phyloP scores from a whole-genome alignment of 2,888 invertebrate species.

The Dioctria rufipes region DNA sequence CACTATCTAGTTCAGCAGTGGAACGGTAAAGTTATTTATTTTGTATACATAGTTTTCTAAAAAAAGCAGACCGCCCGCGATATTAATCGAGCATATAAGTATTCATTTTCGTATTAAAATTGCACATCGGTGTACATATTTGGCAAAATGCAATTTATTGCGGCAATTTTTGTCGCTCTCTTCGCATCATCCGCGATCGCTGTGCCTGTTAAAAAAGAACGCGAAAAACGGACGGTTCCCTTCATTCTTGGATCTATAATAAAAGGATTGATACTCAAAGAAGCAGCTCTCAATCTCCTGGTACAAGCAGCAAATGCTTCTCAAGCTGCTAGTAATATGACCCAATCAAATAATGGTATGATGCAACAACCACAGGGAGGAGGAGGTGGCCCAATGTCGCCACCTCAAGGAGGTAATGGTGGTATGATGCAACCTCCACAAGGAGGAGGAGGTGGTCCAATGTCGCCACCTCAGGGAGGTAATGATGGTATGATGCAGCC shows the following conservation, averaged over 20 bases:
- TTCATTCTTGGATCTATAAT: conserved; percentile 40
- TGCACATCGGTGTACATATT: not conserved
- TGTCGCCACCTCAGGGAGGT: not conserved
- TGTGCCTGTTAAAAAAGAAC: conserved; percentile 12
- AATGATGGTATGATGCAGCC: not conserved
- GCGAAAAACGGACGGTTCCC: conserved; percentile 40
- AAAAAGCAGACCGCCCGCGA: not conserved
- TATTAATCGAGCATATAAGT: not conserved
- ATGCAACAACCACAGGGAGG: conserved; percentile 10
- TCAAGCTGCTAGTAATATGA: conserved; percentile 14
- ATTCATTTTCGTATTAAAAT: conserved; percentile 2
- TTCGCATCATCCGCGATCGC: conserved; percentile 4
- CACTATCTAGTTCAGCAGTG: conserved; percentile 18
- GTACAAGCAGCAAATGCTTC: conserved; percentile 39
- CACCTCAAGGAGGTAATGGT: not conserved
- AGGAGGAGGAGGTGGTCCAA: not conserved
- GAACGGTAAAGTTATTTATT: conserved; percentile 37
- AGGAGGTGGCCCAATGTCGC: not conserved
- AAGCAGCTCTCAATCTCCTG: conserved; percentile 34
- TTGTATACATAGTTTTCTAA: not conserved
- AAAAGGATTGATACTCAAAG: conserved; percentile 44
- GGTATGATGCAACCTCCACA: not conserved
- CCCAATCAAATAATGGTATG: not conserved
- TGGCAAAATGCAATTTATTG: conserved; percentile 24
- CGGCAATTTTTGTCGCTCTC: not conserved